These are phyloP conservation scores for Hypomesus transpacificus DNA, from an alignment of 2,113 vertebrate genomes.

Conservation along the genomic window DNA sequence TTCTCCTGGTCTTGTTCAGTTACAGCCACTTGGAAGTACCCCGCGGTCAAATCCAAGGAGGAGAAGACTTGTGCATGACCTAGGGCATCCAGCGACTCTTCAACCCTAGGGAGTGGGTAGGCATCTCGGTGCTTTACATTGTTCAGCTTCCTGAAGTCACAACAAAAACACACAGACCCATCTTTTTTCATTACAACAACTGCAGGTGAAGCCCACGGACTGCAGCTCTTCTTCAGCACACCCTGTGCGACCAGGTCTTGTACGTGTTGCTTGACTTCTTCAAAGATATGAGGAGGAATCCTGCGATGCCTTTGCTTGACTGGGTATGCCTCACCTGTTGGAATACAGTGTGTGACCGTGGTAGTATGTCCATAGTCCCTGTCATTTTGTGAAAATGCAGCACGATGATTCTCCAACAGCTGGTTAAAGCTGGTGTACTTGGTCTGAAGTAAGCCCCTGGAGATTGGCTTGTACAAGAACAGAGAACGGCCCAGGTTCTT, in stretches of 20 bases:
- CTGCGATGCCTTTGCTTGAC: constrained; percentile 20
- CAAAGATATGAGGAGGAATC: constrained; percentile 17
- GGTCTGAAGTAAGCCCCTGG: constrained; percentile 2
- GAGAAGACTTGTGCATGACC: constrained; percentile 12
- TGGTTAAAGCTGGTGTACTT: background rate
- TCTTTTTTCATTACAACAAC: constrained; percentile 24
- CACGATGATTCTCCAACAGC: background rate
- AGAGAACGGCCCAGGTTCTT: background rate
- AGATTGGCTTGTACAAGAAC: constrained; percentile 13
- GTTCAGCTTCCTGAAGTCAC: constrained; percentile 24
- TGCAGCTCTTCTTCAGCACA: constrained; percentile 17
- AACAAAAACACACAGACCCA: constrained; percentile 24
- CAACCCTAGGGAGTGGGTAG: constrained; percentile 23
- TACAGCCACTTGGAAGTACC: constrained; percentile 21
- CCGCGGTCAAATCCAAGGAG: constrained; percentile 6
- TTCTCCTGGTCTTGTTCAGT: constrained; percentile 1
- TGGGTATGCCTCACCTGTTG: constrained; percentile 11
- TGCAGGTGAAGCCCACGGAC: constrained; percentile 24
- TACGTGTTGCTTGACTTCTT: constrained; percentile 26
- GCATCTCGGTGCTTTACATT: constrained; percentile 15
- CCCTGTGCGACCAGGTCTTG: constrained; percentile 10
- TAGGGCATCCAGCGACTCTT: constrained; percentile 21
- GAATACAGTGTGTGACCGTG: constrained; percentile 13
- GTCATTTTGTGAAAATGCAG: constrained; percentile 10
- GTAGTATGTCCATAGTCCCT: constrained; percentile 10